Evolutionary conservation across 2,113 vertebrate species (phyloP).

Genomic region (Holacanthus passer): DNA sequence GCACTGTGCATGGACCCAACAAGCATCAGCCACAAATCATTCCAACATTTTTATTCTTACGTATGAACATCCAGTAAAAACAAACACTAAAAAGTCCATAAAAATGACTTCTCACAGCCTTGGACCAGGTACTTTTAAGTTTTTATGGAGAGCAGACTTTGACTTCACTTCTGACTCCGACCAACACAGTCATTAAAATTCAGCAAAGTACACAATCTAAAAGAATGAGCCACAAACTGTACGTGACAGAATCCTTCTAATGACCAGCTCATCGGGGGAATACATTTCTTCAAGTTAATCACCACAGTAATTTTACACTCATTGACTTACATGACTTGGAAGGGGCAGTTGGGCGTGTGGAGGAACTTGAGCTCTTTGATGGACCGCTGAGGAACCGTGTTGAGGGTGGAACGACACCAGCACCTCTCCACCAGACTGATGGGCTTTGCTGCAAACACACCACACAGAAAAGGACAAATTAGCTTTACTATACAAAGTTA

Average conservation of each 20-base stretch:
- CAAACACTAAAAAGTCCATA: too few species aligned
- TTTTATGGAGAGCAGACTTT: too few species aligned
- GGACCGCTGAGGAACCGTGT: slow-evolving; percentile 92
- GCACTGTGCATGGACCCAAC: neutral
- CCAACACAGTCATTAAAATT: neutral
- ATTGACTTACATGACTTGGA: slow-evolving; percentile 96
- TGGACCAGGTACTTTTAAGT: too few species aligned
- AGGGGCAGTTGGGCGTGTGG: slow-evolving; percentile 95
- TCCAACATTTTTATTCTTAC: too few species aligned
- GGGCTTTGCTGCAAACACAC: slow-evolving; percentile 88
- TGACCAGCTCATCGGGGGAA: slow-evolving; percentile 17
- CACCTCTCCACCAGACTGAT: slow-evolving; percentile 97
- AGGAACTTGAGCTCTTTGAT: slow-evolving; percentile 98
- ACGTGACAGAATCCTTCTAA: neutral
- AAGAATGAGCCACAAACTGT: neutral
- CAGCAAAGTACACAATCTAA: neutral
- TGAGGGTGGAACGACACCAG: slow-evolving; percentile 94
- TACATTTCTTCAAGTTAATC: slow-evolving; percentile 3
- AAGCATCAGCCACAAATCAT: neutral
- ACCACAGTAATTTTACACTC: neutral
- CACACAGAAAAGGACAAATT: neutral
- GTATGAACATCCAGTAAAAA: too few species aligned
- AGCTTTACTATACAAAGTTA: too few species aligned
- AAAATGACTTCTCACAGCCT: too few species aligned
- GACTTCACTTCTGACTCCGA: neutral